Percentiles rank a stretch among this genome's conserved stretches.
Conservation (phyloP, 1,140 invertebrate genomes). For the Drosophila nebulosa region DNA sequence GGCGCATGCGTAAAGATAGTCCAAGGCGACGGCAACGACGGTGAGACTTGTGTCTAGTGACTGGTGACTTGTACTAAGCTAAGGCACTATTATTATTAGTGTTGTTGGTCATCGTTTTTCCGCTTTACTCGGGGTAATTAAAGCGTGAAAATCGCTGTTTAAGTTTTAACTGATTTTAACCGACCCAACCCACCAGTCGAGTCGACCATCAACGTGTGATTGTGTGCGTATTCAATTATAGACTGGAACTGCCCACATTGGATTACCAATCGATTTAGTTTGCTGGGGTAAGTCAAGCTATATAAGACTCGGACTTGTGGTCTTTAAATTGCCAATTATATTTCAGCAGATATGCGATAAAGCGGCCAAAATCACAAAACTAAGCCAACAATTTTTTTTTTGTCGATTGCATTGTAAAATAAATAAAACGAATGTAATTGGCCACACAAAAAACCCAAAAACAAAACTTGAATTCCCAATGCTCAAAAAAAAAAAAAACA, state of each 20-base stretch:
- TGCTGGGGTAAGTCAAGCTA: constrained; percentile 46
- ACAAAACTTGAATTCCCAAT: not conserved
- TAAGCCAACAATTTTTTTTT: constrained; percentile 48
- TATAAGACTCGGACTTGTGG: constrained; percentile 54
- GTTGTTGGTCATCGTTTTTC: constrained; percentile 6
- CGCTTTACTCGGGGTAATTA: constrained; percentile 59
- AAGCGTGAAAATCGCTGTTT: constrained; percentile 81
- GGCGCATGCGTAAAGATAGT: constrained; percentile 9
- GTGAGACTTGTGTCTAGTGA: constrained; percentile 9
- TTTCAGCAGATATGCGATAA: constrained; percentile 63
- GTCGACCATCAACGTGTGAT: too few relatives aligned
- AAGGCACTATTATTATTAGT: constrained; percentile 76
- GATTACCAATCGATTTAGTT: constrained; percentile 40
- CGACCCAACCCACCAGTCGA: too few relatives aligned
- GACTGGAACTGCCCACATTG: constrained; percentile 39
- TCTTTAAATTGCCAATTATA: constrained; percentile 75
- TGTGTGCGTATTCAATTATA: constrained; percentile 62
- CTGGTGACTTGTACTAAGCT: not conserved
- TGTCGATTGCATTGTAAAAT: constrained; percentile 36
- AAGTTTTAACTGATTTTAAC: constrained; percentile 64
- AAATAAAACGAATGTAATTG: constrained; percentile 70
- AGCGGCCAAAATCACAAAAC: constrained; percentile 44
- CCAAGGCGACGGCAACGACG: constrained; percentile 23
- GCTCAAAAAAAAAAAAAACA: too few relatives aligned
- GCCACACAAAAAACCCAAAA: constrained; percentile 35